A percentile compares a stretch with the other conserved stretches of the same genome.
Evolutionary conservation across 2,797 vertebrate genomes (phyloP).

Genomic region (Antrozous pallidus): DNA sequence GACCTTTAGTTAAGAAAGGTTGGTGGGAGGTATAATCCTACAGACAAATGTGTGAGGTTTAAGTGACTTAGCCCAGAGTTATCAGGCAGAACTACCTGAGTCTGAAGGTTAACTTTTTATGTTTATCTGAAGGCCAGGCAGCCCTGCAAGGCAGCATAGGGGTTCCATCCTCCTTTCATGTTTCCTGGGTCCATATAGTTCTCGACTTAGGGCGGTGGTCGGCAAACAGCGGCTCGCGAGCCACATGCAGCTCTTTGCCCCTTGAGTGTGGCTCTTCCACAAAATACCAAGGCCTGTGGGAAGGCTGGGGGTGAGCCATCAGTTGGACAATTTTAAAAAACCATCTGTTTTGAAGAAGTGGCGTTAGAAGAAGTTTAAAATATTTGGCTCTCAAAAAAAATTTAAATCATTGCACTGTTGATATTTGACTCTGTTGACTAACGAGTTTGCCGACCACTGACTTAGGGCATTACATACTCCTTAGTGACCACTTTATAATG

Average conservation of each 20-base stretch:
- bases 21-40: slow-evolving; percentile 38
- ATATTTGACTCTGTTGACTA: too few species aligned
- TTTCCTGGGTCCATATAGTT: neutral
- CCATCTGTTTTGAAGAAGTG: too few species aligned
- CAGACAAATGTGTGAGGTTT: neutral
- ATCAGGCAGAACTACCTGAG: neutral
- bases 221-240: too few species aligned
- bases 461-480: neutral
- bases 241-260: too few species aligned
- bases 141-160: neutral
- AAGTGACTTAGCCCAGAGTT: neutral
- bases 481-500: neutral
- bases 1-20: slow-evolving; percentile 50
- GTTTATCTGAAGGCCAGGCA: neutral
- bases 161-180: neutral
- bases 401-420: too few species aligned
- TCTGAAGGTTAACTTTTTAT: neutral
- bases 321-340: too few species aligned
- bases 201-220: neutral
- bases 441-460: too few species aligned
- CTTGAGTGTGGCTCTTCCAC: too few species aligned
- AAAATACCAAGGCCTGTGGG: too few species aligned
- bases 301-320: too few species aligned
- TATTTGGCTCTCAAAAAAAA: too few species aligned
- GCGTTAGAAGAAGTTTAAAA: too few species aligned